Evolutionary conservation across 2,888 invertebrate species (phyloP).

Genomic region (Petrolisthes manimaculis): DNA sequence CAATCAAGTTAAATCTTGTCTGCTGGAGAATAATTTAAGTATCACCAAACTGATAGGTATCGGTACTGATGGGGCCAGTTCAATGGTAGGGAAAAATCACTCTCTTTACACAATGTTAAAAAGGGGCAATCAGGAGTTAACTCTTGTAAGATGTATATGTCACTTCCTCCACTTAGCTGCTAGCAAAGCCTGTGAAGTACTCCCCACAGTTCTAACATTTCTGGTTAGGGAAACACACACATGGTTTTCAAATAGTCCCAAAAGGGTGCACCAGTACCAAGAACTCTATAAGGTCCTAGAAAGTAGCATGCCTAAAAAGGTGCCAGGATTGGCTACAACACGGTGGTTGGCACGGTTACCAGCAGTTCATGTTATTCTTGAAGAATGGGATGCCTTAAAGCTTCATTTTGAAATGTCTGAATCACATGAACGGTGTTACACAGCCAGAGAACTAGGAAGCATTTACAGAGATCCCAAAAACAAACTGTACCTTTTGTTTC

Average conservation of each 20-base stretch:
- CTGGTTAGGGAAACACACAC: slow-evolving; percentile 28
- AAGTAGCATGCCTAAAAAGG: slow-evolving; percentile 10
- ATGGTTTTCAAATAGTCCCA: slow-evolving; percentile 25
- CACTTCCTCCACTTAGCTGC: slow-evolving; percentile 2
- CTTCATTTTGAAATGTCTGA: too few relatives aligned
- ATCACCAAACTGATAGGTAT: background rate
- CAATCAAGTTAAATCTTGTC: slow-evolving; percentile 13
- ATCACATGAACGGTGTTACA: too few relatives aligned
- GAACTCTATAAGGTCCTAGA: background rate
- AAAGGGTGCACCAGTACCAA: background rate
- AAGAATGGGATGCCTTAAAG: too few relatives aligned
- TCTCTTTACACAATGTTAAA: slow-evolving; percentile 4
- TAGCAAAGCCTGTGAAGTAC: slow-evolving; percentile 16
- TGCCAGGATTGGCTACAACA: background rate
- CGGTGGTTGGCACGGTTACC: slow-evolving; percentile 12
- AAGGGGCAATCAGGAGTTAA: slow-evolving; percentile 15
- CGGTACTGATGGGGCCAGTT: slow-evolving; percentile 4
- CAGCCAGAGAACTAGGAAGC: too few relatives aligned
- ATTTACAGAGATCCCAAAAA: too few relatives aligned
- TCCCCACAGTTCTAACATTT: slow-evolving; percentile 22
- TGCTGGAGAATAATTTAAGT: slow-evolving; percentile 19
- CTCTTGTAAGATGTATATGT: slow-evolving; percentile 17
- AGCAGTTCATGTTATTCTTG: too few relatives aligned
- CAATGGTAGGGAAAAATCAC: slow-evolving; percentile 11
- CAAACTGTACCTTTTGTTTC: too few relatives aligned